Evolutionary conservation across 2,888 invertebrate genomes (phyloP), one percentile per base, ranked within the genome.

Genomic region (Polietes domitor): DNA sequence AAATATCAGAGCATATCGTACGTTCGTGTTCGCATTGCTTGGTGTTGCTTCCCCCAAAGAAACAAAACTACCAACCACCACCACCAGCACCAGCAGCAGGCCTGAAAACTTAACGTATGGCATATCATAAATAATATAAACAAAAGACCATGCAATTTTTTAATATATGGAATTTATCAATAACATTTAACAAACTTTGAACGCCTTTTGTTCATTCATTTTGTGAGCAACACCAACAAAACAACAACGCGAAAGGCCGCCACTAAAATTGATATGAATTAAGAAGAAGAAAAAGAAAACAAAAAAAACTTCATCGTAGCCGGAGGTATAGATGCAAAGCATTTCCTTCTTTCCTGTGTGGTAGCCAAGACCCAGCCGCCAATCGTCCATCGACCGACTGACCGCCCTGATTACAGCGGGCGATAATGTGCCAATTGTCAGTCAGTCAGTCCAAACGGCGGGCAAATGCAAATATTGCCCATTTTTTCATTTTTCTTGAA

Each of bases 381-480:
- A 68, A 4, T n/a, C n/a, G 61, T 70, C n/a, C 32, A 32, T 32
- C 55, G 73, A 73, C 37, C 80, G 74, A 73, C 37, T 77, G 74
- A 80, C 77, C 77, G 80, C 79, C 70, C 58, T 70, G 85, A 85
- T 85, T 79, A 80, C 79, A 82, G 53, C 28, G 70, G 65, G 70
- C 74, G 85, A 82, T 82, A 85, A 85, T 82, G 77, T 77, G 85
- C 68, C 82, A 85, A 84, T 81, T 78, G 79, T 82, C 73, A 74
- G 75, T 80, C 74, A 74, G 72, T 72, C 55, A 53, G 71, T 17
- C 9, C 26, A 32, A 17, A 58, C 81, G 61, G 74, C 72, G 58
- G 61, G 71, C 75, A 78, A 78, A 72, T 78, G 77, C 26, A 72
- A 72, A 72, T 68, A 80, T 73, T 63, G 15, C 65, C 65, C 37